phyloP scores from a whole-genome alignment of 2,888 invertebrate genomes.

The Pterostichus madidus region DNA sequence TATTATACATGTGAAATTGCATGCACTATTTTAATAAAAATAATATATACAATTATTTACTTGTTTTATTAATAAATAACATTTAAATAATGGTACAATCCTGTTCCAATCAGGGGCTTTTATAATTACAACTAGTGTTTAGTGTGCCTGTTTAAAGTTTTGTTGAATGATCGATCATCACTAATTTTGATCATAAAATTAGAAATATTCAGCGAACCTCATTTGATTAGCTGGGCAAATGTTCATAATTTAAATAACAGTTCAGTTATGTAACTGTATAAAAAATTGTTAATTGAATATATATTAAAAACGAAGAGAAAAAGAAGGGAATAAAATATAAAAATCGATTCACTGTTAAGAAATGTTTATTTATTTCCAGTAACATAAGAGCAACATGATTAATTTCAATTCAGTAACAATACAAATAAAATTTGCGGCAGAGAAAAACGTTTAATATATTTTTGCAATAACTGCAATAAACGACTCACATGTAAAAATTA shows the following conservation, averaged over 20 bases:
- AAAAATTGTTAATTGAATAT: neutral
- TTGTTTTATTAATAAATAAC: neutral
- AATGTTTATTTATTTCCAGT: conserved; percentile 5
- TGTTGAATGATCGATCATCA: too few relatives aligned
- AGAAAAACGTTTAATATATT: conserved; percentile 47
- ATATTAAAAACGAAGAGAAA: too few relatives aligned
- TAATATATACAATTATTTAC: conserved; percentile 43
- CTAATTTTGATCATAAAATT: too few relatives aligned
- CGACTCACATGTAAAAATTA: conserved; percentile 70
- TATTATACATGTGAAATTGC: conserved; percentile 63
- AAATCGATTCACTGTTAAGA: conserved; percentile 1
- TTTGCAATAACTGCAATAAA: conserved; percentile 55
- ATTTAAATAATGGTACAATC: neutral
- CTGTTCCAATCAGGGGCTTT: neutral
- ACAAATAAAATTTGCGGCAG: conserved; percentile 60
- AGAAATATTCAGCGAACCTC: neutral
- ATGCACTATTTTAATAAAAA: conserved; percentile 62
- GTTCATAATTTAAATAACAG: too few relatives aligned
- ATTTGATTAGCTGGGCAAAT: neutral
- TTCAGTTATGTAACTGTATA: too few relatives aligned
- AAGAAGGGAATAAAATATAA: neutral
- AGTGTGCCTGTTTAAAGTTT: too few relatives aligned
- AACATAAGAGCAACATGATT: conserved; percentile 60
- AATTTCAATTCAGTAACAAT: conserved; percentile 46
- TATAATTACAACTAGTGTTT: too few relatives aligned